Evolutionary conservation across 2,888 invertebrate species (phyloP), one percentile per base, ranked within the genome.

Genomic region (Fabriciana adippe): DNA sequence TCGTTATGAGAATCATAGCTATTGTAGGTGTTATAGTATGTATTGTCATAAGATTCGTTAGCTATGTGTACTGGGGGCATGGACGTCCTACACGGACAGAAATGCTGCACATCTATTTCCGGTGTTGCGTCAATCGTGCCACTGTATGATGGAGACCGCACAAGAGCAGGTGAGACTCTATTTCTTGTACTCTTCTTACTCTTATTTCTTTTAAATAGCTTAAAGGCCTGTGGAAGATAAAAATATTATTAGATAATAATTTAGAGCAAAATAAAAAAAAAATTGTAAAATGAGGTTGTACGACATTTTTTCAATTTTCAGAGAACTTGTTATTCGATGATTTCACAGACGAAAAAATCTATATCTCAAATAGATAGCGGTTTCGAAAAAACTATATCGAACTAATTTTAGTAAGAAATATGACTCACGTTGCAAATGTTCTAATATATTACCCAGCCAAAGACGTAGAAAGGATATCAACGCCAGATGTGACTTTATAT

Each of bases 111-210:
- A 76, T 91, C 88, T 56, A 91, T 91, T 68, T 92, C 92, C 0
- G 86, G 74, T 70, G 89, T 82, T 0, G 90, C 92, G 81, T 92
- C 91, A 3, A 89, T 89, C 0, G 91, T 90, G 15, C 91, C 91
- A 78, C 82, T 88, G 84, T 88, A 88, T 1, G 89, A 87, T 0
- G 89, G 89, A 0, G 88, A 86, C 55, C 85, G 86, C 16, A 86
- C 82, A 47, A 88, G 78, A 16, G 83, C 84, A 0, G 92, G 92
- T 0, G 92, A 90, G 55, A 92, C 85, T 35, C 87, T 82, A 79
- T 92, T 92, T 3, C 88, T 85, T 1, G 83, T 73, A 71, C 75
- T 79, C 73, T 90, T 90, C 68, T 85, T 84, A 62, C 72, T 84
- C 67, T 88, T 87, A 77, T 78, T 89, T 51, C 87, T 72, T 69